phyloP scores from a whole-genome alignment of 1,140 invertebrate genomes.

The Cylas formicarius region DNA sequence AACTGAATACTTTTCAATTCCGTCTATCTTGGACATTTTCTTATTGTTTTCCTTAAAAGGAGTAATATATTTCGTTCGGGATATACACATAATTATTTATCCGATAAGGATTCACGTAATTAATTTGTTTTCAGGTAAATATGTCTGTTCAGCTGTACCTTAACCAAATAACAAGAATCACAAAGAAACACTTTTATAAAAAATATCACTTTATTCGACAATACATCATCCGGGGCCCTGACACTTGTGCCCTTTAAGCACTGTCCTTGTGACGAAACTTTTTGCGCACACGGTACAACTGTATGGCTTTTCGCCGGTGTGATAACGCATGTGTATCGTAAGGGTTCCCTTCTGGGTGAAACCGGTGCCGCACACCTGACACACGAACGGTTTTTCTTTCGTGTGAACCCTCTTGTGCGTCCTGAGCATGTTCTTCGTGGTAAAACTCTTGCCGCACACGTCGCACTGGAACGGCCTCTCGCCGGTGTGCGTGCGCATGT shows the following conservation, averaged over 20 bases:
- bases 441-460: slow-evolving; percentile 52
- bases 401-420: slow-evolving; percentile 50
- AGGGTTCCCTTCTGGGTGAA: slow-evolving; percentile 28
- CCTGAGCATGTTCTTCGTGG: slow-evolving; percentile 46
- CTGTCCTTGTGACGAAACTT: slow-evolving; percentile 41
- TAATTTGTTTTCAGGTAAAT: not conserved
- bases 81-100: not conserved
- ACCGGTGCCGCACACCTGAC: slow-evolving; percentile 34
- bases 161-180: not conserved
- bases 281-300: slow-evolving; percentile 40
- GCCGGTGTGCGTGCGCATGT: slow-evolving; percentile 62
- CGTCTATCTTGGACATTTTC: too few relatives aligned
- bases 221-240: not conserved
- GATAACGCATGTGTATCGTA: slow-evolving; percentile 57
- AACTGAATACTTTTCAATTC: too few relatives aligned
- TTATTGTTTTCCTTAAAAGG: too few relatives aligned
- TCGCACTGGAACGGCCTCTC: slow-evolving; percentile 64
- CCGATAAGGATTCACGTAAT: not conserved
- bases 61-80: too few relatives aligned
- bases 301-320: slow-evolving; percentile 46
- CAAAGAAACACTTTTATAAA: not conserved
- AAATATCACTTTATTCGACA: not conserved
- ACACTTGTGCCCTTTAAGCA: slow-evolving; percentile 56
- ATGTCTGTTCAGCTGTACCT: not conserved
- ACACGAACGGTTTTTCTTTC: slow-evolving; percentile 38